phyloP scores from a whole-genome alignment of 2,888 invertebrate species.

The Euspilapteryx auroguttella region DNA sequence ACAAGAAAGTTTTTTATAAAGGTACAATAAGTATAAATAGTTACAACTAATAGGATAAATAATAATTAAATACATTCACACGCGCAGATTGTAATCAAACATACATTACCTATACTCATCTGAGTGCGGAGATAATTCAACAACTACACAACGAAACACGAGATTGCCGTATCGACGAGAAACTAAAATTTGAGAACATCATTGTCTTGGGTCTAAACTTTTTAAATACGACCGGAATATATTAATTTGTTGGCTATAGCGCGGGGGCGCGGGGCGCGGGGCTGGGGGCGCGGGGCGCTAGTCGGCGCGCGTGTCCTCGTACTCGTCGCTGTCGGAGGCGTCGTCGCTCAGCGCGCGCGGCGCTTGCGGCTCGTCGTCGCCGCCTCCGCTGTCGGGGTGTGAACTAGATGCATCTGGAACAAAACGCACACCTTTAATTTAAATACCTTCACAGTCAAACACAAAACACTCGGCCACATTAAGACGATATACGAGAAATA shows the following conservation, averaged over 20 bases:
- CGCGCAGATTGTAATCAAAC: slow-evolving; percentile 27
- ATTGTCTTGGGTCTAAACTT: too few relatives aligned
- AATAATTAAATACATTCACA: slow-evolving; percentile 44
- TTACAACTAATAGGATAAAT: slow-evolving; percentile 28
- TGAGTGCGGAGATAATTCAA: too few relatives aligned
- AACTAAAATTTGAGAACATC: not conserved
- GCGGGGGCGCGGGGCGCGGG: slow-evolving; percentile 10
- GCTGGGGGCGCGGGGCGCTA: slow-evolving; percentile 10
- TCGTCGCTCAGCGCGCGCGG: slow-evolving; percentile 54
- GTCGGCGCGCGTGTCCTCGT: slow-evolving; percentile 48
- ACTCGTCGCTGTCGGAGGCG: slow-evolving; percentile 38
- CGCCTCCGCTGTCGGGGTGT: slow-evolving; percentile 27
- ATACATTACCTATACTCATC: slow-evolving; percentile 23
- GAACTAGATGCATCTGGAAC: slow-evolving; percentile 48
- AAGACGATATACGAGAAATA: too few relatives aligned
- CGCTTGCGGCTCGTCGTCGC: slow-evolving; percentile 31
- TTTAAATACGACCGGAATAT: too few relatives aligned
- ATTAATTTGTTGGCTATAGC: too few relatives aligned
- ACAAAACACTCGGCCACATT: too few relatives aligned
- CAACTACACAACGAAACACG: slow-evolving; percentile 6
- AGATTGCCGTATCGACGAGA: slow-evolving; percentile 6
- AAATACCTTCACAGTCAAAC: not conserved
- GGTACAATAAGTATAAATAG: slow-evolving; percentile 13
- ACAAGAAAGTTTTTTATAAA: slow-evolving; percentile 27
- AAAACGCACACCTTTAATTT: slow-evolving; percentile 1